Percentiles rank a stretch among this genome's conserved stretches.
phyloP scores from a whole-genome alignment of 2,888 invertebrate species.

The Neoaliturus tenellus region DNA sequence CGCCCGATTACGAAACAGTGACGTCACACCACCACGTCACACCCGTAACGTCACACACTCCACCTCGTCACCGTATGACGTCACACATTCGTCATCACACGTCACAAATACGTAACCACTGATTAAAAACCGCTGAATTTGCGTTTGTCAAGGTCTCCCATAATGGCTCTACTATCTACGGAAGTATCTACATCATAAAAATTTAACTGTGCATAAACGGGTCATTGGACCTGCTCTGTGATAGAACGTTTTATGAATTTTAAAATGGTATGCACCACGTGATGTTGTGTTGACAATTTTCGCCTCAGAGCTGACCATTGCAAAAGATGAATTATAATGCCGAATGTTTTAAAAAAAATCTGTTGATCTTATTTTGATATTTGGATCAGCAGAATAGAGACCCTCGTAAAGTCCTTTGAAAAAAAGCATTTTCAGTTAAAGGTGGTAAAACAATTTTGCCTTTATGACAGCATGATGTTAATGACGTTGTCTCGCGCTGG shows the following conservation, averaged over 20 bases:
- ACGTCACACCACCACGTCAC: no score
- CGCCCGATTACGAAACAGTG: no score
- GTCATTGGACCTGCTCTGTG: neutral
- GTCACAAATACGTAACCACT: no score
- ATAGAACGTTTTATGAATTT: slow-evolving; percentile 25
- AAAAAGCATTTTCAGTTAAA: neutral
- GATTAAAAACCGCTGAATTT: no score
- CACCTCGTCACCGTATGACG: no score
- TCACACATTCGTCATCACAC: no score
- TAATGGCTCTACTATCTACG: neutral
- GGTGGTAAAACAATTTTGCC: neutral
- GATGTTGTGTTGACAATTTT: neutral
- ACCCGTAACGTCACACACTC: no score
- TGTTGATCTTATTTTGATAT: neutral
- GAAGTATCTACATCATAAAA: slow-evolving; percentile 1
- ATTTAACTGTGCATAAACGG: slow-evolving; percentile 4
- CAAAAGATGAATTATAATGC: neutral
- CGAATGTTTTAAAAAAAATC: neutral
- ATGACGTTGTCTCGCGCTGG: neutral
- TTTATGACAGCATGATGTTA: neutral
- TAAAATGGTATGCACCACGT: neutral
- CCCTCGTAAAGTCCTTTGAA: neutral
- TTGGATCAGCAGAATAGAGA: neutral
- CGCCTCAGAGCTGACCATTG: neutral
- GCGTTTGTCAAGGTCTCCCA: no score